These are phyloP conservation scores for Brachyhypopomus gauderio DNA, from an alignment of 2,113 vertebrate species.

Conservation along the genomic window DNA sequence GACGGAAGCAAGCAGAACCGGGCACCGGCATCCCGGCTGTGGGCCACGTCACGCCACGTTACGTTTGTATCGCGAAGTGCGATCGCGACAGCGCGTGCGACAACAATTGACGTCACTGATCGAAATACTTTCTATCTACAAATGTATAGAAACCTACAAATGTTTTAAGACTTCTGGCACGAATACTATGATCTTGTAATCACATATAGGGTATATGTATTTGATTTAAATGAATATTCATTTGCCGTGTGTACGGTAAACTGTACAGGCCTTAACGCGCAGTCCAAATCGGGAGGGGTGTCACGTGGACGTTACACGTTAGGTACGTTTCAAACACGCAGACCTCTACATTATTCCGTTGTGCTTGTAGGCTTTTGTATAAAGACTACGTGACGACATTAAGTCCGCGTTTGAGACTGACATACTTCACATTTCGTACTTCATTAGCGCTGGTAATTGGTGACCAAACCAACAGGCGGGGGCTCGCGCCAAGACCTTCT, in stretches of 20 bases:
- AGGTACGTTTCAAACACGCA: too few species aligned
- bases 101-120: too few species aligned
- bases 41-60: not conserved
- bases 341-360: not conserved
- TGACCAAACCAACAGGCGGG: constrained; percentile 35
- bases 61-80: not conserved
- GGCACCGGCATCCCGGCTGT: constrained; percentile 10
- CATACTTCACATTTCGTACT: constrained; percentile 26
- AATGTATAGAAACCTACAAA: too few species aligned
- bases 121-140: too few species aligned
- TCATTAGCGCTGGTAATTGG: constrained; percentile 29
- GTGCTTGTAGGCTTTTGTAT: not conserved
- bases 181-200: too few species aligned
- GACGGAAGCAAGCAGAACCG: not conserved
- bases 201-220: too few species aligned
- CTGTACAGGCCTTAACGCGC: too few species aligned
- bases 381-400: not conserved
- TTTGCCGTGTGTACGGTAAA: too few species aligned
- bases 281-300: too few species aligned
- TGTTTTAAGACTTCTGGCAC: too few species aligned
- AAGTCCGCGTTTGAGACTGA: not conserved
- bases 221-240: too few species aligned
- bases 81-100: not conserved
- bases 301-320: too few species aligned
- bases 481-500: not conserved